These are phyloP conservation scores for Agonopterix alstromeriana DNA, from an alignment of 2,888 invertebrate species.

Conservation along the genomic window DNA sequence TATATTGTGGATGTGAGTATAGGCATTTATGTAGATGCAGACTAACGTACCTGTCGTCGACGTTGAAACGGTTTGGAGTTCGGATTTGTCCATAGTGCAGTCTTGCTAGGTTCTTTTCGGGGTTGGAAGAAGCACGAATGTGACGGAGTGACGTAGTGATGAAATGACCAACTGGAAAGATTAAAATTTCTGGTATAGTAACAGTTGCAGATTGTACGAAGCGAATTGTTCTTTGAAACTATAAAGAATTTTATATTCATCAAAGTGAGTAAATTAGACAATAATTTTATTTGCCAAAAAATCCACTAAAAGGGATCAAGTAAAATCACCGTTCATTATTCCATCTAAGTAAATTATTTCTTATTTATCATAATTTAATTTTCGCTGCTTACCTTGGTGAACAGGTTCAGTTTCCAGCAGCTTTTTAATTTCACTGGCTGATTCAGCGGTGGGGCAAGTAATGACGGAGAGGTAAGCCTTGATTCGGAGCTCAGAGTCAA, in stretches of 20 bases:
- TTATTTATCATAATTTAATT: not conserved
- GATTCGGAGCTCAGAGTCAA: conserved; percentile 92
- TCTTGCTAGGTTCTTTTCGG: conserved; percentile 79
- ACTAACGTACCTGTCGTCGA: conserved; percentile 79
- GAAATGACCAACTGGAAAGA: conserved; percentile 85
- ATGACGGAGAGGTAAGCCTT: conserved; percentile 88
- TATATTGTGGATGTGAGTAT: too few relatives aligned
- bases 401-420: conserved; percentile 84
- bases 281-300: too few relatives aligned
- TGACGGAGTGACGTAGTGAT: conserved; percentile 88
- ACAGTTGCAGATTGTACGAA: too few relatives aligned
- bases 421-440: conserved; percentile 83
- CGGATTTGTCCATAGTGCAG: conserved; percentile 73
- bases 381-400: conserved; percentile 77
- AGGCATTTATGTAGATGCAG: too few relatives aligned
- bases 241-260: too few relatives aligned
- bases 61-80: conserved; percentile 72
- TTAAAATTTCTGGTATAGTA: not conserved
- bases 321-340: too few relatives aligned
- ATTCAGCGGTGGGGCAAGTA: conserved; percentile 83
- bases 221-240: too few relatives aligned
- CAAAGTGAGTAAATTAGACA: too few relatives aligned
- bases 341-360: too few relatives aligned
- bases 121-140: conserved; percentile 85
- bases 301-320: too few relatives aligned